Conservation (phyloP, 2,888 invertebrate species). For the Megaustenia siamemsis region DNA sequence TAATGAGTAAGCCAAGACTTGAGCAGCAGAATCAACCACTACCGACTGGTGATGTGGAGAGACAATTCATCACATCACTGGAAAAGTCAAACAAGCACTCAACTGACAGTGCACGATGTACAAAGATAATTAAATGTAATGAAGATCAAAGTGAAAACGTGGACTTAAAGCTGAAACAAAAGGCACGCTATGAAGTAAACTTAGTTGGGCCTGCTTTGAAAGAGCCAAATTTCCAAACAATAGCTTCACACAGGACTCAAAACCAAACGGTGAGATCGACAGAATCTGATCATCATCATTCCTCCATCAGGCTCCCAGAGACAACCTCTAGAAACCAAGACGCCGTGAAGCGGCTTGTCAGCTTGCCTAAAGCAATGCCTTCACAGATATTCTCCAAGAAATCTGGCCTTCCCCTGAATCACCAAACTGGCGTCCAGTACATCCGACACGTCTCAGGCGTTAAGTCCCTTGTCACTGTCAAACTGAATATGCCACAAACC, state of each 20-base stretch:
- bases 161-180: not conserved
- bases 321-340: not conserved
- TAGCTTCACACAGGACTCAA: not conserved
- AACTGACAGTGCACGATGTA: not conserved
- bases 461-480: not conserved
- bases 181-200: not conserved
- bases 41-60: not conserved
- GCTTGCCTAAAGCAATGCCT: slow-evolving; percentile 3
- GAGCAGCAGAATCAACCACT: not conserved
- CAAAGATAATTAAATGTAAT: not conserved
- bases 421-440: no score
- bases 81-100: not conserved
- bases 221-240: not conserved
- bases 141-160: not conserved
- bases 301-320: no score
- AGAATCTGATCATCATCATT: not conserved
- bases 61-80: not conserved
- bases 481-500: not conserved
- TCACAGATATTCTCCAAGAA: not conserved
- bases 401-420: no score
- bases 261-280: not conserved
- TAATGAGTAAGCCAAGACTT: not conserved
- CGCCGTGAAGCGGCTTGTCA: not conserved
- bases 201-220: not conserved
- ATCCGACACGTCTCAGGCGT: no score